phyloP scores from a whole-genome alignment of 2,113 vertebrate species.

The Acanthochromis polyacanthus region DNA sequence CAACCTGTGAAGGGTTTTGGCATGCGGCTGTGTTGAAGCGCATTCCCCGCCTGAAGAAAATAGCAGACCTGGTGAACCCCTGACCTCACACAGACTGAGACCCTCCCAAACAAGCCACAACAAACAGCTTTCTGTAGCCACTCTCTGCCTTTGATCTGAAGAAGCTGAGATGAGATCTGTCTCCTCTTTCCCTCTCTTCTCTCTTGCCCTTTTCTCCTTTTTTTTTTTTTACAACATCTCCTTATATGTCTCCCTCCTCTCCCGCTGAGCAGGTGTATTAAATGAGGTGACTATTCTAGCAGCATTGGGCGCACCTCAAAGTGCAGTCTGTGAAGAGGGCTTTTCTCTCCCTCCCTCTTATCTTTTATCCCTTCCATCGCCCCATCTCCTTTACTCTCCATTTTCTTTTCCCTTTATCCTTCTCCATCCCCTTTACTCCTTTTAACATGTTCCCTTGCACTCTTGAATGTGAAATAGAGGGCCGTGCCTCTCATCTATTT shows the following conservation, averaged over 20 bases:
- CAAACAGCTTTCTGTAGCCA: constrained; percentile 71
- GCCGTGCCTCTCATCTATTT: constrained; percentile 54
- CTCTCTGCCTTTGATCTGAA: constrained; percentile 76
- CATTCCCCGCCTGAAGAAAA: constrained; percentile 52
- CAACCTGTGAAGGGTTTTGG: constrained; percentile 33
- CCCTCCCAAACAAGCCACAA: constrained; percentile 72
- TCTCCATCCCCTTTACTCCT: constrained; percentile 63
- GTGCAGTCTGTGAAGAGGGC: constrained; percentile 75
- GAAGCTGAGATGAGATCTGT: constrained; percentile 61
- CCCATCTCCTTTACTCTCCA: constrained; percentile 60
- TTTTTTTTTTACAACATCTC: constrained; percentile 56
- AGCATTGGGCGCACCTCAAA: constrained; percentile 73
- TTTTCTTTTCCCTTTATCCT: constrained; percentile 60
- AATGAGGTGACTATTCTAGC: constrained; percentile 73
- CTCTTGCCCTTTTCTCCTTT: constrained; percentile 59
- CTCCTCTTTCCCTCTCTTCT: constrained; percentile 55
- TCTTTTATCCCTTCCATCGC: constrained; percentile 73
- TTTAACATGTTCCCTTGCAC: constrained; percentile 64
- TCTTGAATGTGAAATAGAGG: constrained; percentile 63
- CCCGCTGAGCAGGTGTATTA: constrained; percentile 78
- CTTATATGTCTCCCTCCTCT: constrained; percentile 57
- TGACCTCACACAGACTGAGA: constrained; percentile 58
- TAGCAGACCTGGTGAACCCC: constrained; percentile 49
- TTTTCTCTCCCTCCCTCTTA: constrained; percentile 74
- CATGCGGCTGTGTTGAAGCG: constrained; percentile 35